phyloP scores from a whole-genome alignment of 2,797 vertebrate genomes.

The Sparidentex hasta region DNA sequence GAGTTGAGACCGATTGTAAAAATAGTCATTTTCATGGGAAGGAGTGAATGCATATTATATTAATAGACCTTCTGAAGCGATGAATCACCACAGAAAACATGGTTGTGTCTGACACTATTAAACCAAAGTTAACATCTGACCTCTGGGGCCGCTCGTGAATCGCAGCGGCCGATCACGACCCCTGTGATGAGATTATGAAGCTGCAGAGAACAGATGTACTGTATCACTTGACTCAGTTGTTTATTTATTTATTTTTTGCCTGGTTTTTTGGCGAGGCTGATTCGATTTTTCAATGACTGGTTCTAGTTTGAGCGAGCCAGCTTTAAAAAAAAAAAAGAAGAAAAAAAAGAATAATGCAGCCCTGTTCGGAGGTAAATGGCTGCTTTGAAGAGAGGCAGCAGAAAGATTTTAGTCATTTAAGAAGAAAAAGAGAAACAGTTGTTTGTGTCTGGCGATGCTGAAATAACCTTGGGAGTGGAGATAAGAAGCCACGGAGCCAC shows the following conservation, averaged over 20 bases:
- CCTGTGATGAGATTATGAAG: slow-evolving; percentile 60
- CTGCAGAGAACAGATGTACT: slow-evolving; percentile 56
- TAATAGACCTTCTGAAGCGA: slow-evolving; percentile 56
- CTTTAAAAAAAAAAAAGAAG: slow-evolving; percentile 29
- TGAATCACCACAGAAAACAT: slow-evolving; percentile 64
- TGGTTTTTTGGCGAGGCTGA: slow-evolving; percentile 29
- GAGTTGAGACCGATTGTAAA: slow-evolving; percentile 53
- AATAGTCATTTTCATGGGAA: slow-evolving; percentile 64
- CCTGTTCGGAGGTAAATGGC: slow-evolving; percentile 46
- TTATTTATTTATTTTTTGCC: slow-evolving; percentile 18
- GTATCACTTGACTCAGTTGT: slow-evolving; percentile 39
- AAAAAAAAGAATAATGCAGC: slow-evolving; percentile 33
- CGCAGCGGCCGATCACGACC: slow-evolving; percentile 42
- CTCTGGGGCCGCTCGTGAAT: slow-evolving; percentile 53
- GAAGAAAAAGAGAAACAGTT: slow-evolving; percentile 57
- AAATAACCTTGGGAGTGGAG: slow-evolving; percentile 78
- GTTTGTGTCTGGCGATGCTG: slow-evolving; percentile 62
- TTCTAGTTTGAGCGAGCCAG: slow-evolving; percentile 25
- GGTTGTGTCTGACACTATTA: slow-evolving; percentile 64
- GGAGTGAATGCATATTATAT: slow-evolving; percentile 68
- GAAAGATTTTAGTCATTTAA: slow-evolving; percentile 53
- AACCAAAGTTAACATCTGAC: slow-evolving; percentile 67
- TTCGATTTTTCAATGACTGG: slow-evolving; percentile 53
- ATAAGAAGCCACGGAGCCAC: slow-evolving; percentile 68
- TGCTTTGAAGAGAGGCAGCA: slow-evolving; percentile 46